Percentiles rank a stretch among this genome's conserved stretches.
Conservation (phyloP, 2,113 vertebrate species). For the Limnothrissa miodon region DNA sequence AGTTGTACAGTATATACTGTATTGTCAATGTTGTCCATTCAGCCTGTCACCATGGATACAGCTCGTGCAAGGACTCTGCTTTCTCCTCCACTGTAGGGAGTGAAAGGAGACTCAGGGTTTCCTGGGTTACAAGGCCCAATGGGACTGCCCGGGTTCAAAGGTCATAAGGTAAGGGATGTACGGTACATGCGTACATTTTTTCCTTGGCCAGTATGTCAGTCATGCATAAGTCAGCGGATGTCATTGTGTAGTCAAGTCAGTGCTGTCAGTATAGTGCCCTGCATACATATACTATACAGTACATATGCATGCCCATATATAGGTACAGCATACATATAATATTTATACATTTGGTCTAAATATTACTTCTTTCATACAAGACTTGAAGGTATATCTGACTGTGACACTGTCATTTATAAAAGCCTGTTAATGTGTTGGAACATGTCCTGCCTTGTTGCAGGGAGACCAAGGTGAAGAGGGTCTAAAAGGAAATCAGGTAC, state of each 20-base stretch:
- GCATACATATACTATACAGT: not conserved
- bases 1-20: too few relatives aligned
- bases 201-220: not conserved
- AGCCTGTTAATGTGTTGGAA: not conserved
- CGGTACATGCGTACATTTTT: not conserved
- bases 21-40: too few relatives aligned
- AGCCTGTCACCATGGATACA: too few relatives aligned
- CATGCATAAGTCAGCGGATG: not conserved
- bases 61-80: too few relatives aligned
- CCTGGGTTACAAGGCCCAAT: slow-evolving; percentile 58
- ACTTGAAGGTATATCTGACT: not conserved
- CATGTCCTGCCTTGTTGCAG: slow-evolving; percentile 48
- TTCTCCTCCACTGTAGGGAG: slow-evolving; percentile 53
- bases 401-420: not conserved
- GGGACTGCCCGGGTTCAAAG: slow-evolving; percentile 70
- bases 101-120: slow-evolving; percentile 58
- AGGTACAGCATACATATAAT: too few relatives aligned
- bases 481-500: slow-evolving; percentile 64
- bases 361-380: not conserved
- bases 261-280: not conserved
- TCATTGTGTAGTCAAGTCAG: not conserved
- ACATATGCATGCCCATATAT: too few relatives aligned
- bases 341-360: not conserved
- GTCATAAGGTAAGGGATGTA: slow-evolving; percentile 60
- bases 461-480: slow-evolving; percentile 63